These are phyloP conservation scores for Anthopleura xanthogrammica DNA, from an alignment of 92 coral and sea anemone species.

Conservation along the genomic window DNA sequence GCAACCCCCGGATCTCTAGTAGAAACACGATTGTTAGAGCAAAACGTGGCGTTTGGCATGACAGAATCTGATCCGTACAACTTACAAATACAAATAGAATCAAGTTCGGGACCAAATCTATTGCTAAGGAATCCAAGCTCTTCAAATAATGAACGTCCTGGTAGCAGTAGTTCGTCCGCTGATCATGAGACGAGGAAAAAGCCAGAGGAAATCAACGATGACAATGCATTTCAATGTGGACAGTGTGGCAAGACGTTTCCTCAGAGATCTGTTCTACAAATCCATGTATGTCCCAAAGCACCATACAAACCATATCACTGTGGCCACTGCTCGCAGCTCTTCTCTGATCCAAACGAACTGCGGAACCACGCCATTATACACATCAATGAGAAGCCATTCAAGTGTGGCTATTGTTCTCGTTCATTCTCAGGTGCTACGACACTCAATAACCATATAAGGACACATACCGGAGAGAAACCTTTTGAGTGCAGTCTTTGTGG, in stretches of 20 bases:
- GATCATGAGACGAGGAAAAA: background rate
- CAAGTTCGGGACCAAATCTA: background rate
- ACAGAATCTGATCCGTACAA: background rate
- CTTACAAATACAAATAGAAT: background rate
- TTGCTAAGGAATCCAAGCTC: background rate
- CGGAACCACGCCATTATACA: conserved; percentile 90
- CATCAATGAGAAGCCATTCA: conserved; percentile 89
- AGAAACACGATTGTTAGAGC: background rate
- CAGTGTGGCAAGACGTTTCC: conserved; percentile 89
- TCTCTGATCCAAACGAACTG: conserved; percentile 83
- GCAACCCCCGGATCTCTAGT: background rate
- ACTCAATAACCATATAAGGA: conserved; percentile 95
- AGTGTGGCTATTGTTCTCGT: conserved; percentile 97
- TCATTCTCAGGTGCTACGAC: conserved; percentile 99
- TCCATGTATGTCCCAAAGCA: conserved; percentile 84
- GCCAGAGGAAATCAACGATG: conserved; percentile 2
- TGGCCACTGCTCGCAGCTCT: conserved; percentile 85
- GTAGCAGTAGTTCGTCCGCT: background rate
- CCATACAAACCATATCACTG: conserved; percentile 91
- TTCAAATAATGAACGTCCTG: background rate
- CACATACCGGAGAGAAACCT: conserved; percentile 97
- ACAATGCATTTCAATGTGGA: conserved; percentile 69
- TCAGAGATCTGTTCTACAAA: conserved; percentile 84
- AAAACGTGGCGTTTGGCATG: background rate
- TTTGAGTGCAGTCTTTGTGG: conserved; percentile 87